Evolutionary conservation across 2,888 invertebrate genomes (phyloP).

Genomic region (Rhorus exstirpatorius): DNA sequence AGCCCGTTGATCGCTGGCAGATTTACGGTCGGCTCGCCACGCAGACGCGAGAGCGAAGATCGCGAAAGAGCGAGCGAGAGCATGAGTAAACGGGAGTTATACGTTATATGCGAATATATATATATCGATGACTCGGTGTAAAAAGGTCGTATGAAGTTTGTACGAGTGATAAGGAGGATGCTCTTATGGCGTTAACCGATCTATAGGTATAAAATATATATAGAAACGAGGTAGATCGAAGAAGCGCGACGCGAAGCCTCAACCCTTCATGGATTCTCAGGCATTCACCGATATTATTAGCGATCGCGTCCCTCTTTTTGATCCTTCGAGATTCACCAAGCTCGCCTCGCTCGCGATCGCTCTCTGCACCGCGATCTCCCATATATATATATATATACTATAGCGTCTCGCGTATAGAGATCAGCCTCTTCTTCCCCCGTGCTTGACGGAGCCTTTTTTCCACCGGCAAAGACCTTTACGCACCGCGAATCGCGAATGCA

Average conservation of each 20-base stretch:
- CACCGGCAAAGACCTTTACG: constrained; percentile 42
- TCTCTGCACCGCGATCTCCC: neutral
- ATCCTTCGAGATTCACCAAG: constrained; percentile 74
- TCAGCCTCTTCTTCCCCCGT: neutral
- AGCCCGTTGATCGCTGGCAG: constrained; percentile 81
- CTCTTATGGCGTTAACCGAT: neutral
- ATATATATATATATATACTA: too few species aligned
- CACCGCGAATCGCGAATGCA: constrained; percentile 57
- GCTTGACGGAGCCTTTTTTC: constrained; percentile 40
- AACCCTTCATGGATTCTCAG: constrained; percentile 83
- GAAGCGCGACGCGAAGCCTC: constrained; percentile 56
- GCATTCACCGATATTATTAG: constrained; percentile 85
- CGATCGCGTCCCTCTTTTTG: constrained; percentile 84
- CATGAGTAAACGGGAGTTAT: constrained; percentile 62
- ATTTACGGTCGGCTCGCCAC: constrained; percentile 84
- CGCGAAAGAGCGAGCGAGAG: constrained; percentile 44
- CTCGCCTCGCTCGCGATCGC: constrained; percentile 34
- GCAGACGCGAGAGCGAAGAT: constrained; percentile 78
- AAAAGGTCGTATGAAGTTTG: constrained; percentile 13
- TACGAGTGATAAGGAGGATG: neutral
- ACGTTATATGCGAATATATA: constrained; percentile 38
- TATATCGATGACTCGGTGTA: neutral
- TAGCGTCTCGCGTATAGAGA: constrained; percentile 7
- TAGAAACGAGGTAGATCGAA: constrained; percentile 58
- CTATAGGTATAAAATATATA: neutral